A percentile compares a stretch with the other conserved stretches of the same genome.
These are phyloP conservation scores for Python bivittatus DNA, from an alignment of 2,113 vertebrate species.

Conservation along the genomic window DNA sequence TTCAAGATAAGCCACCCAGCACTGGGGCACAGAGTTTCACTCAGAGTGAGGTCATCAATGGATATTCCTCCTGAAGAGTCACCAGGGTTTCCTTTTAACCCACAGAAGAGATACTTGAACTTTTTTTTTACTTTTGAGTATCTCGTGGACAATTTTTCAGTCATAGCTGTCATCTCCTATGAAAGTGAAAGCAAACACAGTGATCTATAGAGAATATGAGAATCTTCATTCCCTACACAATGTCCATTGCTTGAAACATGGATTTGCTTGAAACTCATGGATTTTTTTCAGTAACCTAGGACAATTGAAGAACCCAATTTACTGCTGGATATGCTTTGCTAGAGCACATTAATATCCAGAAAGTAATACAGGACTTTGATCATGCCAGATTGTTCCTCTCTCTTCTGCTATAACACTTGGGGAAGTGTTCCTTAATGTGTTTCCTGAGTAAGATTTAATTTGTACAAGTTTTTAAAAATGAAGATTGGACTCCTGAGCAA, in stretches of 20 bases:
- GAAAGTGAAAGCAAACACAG: not conserved
- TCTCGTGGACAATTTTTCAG: conserved; percentile 90
- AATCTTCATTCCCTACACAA: not conserved
- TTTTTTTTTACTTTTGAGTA: conserved; percentile 76
- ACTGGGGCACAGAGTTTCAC: conserved; percentile 81
- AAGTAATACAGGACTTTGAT: not conserved
- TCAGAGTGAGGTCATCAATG: conserved; percentile 85
- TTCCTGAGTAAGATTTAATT: not conserved
- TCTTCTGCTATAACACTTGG: not conserved
- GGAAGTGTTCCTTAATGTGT: not conserved
- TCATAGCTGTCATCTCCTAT: conserved; percentile 20
- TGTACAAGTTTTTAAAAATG: not conserved
- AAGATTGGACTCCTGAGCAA: not conserved
- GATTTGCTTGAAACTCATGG: no score
- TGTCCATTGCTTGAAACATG: not conserved
- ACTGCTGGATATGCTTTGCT: not conserved
- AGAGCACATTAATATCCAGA: not conserved
- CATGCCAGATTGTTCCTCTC: not conserved
- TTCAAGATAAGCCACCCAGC: conserved; percentile 82
- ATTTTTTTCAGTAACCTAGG: not conserved
- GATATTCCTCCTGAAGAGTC: conserved; percentile 79
- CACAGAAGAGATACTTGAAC: conserved; percentile 90
- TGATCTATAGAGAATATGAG: not conserved
- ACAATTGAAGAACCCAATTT: not conserved
- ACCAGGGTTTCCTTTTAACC: conserved; percentile 70